These are phyloP conservation scores for Psilanteris sp. DNA, from an alignment of 1,140 invertebrate species.

Conservation along the genomic window DNA sequence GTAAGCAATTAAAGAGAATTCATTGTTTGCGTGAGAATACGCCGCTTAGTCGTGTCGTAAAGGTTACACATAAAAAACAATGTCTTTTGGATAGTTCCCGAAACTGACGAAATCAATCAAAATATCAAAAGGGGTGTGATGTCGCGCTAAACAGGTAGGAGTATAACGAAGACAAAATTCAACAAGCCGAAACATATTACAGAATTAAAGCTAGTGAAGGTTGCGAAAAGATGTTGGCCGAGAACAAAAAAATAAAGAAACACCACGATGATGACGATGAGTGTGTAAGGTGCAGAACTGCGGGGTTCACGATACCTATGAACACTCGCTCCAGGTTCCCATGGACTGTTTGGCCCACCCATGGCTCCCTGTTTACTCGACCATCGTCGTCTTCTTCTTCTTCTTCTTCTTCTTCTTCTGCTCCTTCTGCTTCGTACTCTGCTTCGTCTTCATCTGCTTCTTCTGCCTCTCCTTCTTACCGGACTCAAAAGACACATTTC, in stretches of 20 bases:
- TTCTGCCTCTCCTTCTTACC: constrained; percentile 16
- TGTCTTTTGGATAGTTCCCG: background rate
- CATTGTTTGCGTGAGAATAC: constrained; percentile 27
- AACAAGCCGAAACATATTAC: background rate
- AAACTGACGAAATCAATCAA: constrained; percentile 32
- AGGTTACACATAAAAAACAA: background rate
- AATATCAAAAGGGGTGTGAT: constrained; percentile 37
- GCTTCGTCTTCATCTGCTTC: too few species aligned
- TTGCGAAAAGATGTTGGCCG: constrained; percentile 1
- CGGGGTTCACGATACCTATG: constrained; percentile 53
- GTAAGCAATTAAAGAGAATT: background rate
- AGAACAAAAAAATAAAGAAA: constrained; percentile 7
- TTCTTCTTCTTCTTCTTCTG: too few species aligned
- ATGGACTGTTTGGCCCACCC: constrained; percentile 66
- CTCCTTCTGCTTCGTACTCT: too few species aligned
- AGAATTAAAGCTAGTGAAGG: constrained; percentile 9
- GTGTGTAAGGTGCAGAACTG: constrained; percentile 62
- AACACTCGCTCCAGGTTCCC: constrained; percentile 51
- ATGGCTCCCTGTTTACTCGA: constrained; percentile 63
- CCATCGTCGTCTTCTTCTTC: constrained; percentile 24
- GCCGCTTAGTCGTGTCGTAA: too few species aligned
- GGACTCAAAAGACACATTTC: constrained; percentile 60
- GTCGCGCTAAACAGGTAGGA: constrained; percentile 17
- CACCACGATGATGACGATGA: constrained; percentile 43
- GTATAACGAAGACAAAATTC: constrained; percentile 21